These are phyloP conservation scores for Pogonocherus hispidulus DNA, from an alignment of 2,888 invertebrate genomes.

Conservation along the genomic window DNA sequence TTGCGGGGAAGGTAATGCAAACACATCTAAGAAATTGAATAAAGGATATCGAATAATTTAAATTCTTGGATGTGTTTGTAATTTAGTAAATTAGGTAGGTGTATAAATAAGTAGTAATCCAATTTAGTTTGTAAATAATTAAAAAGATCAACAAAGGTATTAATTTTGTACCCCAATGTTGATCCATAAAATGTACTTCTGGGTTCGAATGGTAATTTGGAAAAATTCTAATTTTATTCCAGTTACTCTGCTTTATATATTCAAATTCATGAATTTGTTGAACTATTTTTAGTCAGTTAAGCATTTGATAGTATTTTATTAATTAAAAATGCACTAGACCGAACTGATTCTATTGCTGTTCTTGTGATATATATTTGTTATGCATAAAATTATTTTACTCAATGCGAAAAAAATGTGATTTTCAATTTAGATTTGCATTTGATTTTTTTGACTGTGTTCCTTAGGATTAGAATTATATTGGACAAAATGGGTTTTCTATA, in stretches of 20 bases:
- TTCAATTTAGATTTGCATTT: conserved; percentile 49
- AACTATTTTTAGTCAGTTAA: conserved; percentile 23
- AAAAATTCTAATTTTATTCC: conserved; percentile 23
- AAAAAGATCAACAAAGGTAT: conserved; percentile 15
- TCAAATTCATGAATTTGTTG: conserved; percentile 19
- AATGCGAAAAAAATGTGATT: conserved; percentile 47
- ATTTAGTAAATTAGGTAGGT: conserved; percentile 31
- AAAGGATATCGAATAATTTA: conserved; percentile 22
- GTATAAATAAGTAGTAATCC: conserved; percentile 23
- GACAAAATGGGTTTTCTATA: conserved; percentile 39
- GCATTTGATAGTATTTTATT: conserved; percentile 40
- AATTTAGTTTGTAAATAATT: conserved; percentile 31
- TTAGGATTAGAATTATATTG: conserved; percentile 39
- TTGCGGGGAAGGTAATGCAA: conserved; percentile 28
- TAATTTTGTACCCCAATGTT: conserved; percentile 7
- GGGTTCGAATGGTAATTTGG: conserved; percentile 25
- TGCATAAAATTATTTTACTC: conserved; percentile 43
- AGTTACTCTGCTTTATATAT: conserved; percentile 20
- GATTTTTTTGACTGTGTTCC: conserved; percentile 44
- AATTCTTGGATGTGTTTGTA: conserved; percentile 24
- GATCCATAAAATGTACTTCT: conserved; percentile 23
- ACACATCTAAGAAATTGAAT: conserved; percentile 28
- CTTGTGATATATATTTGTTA: conserved; percentile 51
- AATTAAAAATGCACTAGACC: conserved; percentile 39
- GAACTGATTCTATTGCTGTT: conserved; percentile 51